Percentiles rank a stretch among this genome's conserved stretches.
phyloP scores from a whole-genome alignment of 2,888 invertebrate genomes.

The Latrodectus hesperus region DNA sequence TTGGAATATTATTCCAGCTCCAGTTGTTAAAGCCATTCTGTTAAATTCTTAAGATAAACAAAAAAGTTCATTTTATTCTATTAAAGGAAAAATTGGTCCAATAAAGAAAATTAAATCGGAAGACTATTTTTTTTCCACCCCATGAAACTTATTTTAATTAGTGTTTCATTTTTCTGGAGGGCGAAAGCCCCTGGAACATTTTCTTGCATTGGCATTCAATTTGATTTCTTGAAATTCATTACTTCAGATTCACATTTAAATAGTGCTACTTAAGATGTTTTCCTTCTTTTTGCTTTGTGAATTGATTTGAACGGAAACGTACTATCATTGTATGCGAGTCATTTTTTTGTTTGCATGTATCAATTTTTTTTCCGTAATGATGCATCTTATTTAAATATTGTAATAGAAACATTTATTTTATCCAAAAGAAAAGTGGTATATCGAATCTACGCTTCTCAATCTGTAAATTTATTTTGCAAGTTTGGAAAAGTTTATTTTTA shows the following conservation, averaged over 20 bases:
- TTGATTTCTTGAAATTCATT: constrained; percentile 28
- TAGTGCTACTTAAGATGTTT: constrained; percentile 29
- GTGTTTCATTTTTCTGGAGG: constrained; percentile 14
- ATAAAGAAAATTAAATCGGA: constrained; percentile 38
- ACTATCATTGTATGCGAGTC: too few relatives aligned
- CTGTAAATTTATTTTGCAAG: too few relatives aligned
- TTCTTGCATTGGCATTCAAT: constrained; percentile 1
- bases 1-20: constrained; percentile 1
- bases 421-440: too few relatives aligned
- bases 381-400: too few relatives aligned
- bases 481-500: too few relatives aligned
- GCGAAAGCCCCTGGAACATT: not conserved
- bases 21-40: not conserved
- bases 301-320: too few relatives aligned
- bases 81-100: not conserved
- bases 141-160: constrained; percentile 47
- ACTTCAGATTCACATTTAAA: constrained; percentile 31
- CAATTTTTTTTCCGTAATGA: too few relatives aligned
- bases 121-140: not conserved
- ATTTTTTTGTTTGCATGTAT: too few relatives aligned
- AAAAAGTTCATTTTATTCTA: not conserved
- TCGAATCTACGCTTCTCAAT: too few relatives aligned
- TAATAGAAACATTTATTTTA: too few relatives aligned
- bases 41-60: not conserved
- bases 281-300: constrained; percentile 11